These are phyloP conservation scores for Sphaerophoria taeniata DNA, from an alignment of 2,888 invertebrate genomes.

Conservation along the genomic window DNA sequence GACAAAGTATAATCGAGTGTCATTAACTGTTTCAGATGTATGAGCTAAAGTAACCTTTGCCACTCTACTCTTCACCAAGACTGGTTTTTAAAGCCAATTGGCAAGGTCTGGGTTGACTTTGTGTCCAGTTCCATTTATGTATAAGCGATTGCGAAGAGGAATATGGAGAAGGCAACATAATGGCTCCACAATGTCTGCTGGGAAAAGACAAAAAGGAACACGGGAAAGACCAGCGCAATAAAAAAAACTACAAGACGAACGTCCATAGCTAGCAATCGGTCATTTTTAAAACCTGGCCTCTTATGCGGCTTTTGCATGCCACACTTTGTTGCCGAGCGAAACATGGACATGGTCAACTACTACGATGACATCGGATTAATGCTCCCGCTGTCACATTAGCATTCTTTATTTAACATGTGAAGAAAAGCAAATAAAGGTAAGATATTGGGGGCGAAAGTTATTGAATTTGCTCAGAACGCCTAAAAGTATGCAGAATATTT, in stretches of 20 bases:
- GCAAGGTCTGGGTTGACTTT: constrained; percentile 64
- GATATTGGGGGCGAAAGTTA: constrained; percentile 5
- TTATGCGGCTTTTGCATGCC: constrained; percentile 61
- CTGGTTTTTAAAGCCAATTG: constrained; percentile 40
- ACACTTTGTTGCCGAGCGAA: neutral
- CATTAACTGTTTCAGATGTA: constrained; percentile 59
- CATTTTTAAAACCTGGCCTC: constrained; percentile 54
- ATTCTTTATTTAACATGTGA: constrained; percentile 25
- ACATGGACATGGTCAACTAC: constrained; percentile 22
- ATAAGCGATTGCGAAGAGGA: neutral
- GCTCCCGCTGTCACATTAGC: constrained; percentile 49
- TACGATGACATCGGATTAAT: constrained; percentile 63
- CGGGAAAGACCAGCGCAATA: constrained; percentile 18
- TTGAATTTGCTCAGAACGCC: neutral
- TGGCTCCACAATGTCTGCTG: constrained; percentile 70
- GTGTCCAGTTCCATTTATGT: constrained; percentile 10
- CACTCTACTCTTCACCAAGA: constrained; percentile 24
- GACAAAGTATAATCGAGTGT: constrained; percentile 59
- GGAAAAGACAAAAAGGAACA: constrained; percentile 43
- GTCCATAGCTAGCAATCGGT: constrained; percentile 56
- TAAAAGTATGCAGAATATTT: neutral
- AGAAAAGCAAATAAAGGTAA: neutral
- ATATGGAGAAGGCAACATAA: constrained; percentile 22
- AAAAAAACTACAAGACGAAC: constrained; percentile 4
- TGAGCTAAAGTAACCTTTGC: constrained; percentile 67